phyloP scores from a whole-genome alignment of 1,140 invertebrate species.

The Ectropis grisescens region DNA sequence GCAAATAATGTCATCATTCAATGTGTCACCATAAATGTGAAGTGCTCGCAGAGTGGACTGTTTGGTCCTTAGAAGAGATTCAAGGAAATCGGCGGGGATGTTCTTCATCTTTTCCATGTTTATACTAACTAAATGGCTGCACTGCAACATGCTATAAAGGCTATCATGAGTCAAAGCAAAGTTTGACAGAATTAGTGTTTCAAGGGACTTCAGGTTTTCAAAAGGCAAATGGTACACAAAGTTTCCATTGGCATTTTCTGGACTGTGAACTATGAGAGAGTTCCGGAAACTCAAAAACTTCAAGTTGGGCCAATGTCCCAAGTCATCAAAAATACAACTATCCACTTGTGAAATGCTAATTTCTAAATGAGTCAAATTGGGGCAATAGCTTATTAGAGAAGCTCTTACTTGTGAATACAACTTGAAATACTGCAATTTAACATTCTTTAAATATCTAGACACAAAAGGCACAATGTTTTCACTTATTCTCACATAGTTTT shows the following conservation, averaged over 20 bases:
- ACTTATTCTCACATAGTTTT: constrained; percentile 63
- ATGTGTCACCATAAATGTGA: constrained; percentile 64
- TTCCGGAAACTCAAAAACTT: constrained; percentile 68
- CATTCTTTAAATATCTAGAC: constrained; percentile 63
- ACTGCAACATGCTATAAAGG: constrained; percentile 62
- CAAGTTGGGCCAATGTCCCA: constrained; percentile 61
- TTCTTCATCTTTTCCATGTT: constrained; percentile 71
- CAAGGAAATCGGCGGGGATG: constrained; percentile 62
- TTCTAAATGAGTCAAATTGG: constrained; percentile 67
- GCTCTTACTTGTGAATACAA: constrained; percentile 65
- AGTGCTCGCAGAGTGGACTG: constrained; percentile 50
- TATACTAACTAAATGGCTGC: constrained; percentile 58
- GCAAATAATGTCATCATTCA: constrained; percentile 63
- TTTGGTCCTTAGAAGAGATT: constrained; percentile 55
- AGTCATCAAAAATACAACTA: constrained; percentile 66
- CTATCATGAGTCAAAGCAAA: constrained; percentile 62
- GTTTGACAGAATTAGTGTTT: constrained; percentile 62
- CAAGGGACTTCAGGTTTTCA: constrained; percentile 56
- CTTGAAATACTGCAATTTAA: constrained; percentile 69
- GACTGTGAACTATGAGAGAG: constrained; percentile 58
- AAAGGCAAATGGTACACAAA: constrained; percentile 65
- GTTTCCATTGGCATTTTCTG: constrained; percentile 55
- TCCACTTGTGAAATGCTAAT: constrained; percentile 70
- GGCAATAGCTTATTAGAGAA: constrained; percentile 62
- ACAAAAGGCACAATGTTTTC: constrained; percentile 66